phyloP scores from a whole-genome alignment of 2,113 vertebrate species.

The Kryptolebias marmoratus region DNA sequence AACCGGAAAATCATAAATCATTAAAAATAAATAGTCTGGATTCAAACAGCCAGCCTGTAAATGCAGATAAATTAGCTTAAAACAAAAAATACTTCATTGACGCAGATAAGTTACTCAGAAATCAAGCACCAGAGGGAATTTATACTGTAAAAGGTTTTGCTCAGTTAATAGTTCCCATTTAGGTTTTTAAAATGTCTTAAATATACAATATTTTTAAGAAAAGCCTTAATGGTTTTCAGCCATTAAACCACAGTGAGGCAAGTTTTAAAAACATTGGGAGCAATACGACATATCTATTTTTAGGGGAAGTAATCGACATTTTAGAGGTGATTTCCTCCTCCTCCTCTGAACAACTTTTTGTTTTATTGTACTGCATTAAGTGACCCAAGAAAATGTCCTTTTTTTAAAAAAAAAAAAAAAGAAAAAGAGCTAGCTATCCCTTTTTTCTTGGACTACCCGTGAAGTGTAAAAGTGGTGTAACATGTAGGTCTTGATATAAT shows the following conservation, averaged over 20 bases:
- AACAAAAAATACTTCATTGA: too few relatives aligned
- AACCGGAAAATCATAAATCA: too few relatives aligned
- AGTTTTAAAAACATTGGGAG: not conserved
- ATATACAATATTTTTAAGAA: not conserved
- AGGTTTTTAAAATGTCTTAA: not conserved
- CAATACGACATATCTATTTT: too few relatives aligned
- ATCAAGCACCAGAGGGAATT: not conserved
- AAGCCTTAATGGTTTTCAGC: not conserved
- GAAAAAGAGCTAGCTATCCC: constrained; percentile 40
- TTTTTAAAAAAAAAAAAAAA: not conserved
- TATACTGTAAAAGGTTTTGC: not conserved
- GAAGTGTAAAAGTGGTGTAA: constrained; percentile 54
- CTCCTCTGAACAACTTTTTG: not conserved
- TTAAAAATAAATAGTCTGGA: too few relatives aligned
- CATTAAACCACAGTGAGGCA: too few relatives aligned
- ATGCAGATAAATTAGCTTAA: not conserved
- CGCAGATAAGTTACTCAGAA: not conserved
- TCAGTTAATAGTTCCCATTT: too few relatives aligned
- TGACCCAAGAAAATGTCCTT: constrained; percentile 16
- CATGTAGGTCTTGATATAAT: constrained; percentile 51
- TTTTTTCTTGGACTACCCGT: constrained; percentile 42
- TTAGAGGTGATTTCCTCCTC: too few relatives aligned
- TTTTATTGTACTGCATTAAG: constrained; percentile 13
- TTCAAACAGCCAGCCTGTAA: not conserved
- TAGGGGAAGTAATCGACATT: too few relatives aligned